Base-by-base conservation (phyloP, 1,140 invertebrate species). In the Heliconius hewitsoni region DNA sequence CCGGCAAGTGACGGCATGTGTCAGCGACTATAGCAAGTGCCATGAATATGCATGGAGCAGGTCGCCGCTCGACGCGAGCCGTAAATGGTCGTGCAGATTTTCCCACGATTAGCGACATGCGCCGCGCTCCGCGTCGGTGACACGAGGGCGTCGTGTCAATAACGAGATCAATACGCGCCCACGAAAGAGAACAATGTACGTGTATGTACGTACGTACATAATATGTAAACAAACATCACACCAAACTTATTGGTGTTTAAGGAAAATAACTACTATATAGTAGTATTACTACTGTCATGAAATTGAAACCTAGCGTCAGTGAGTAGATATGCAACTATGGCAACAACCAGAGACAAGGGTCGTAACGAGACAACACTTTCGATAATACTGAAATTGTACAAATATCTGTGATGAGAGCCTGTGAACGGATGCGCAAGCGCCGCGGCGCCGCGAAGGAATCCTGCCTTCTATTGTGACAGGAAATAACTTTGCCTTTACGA, bases 371-470 rank as follows among this genome's bases (percentile, higher is more conserved):
- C 37, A 19, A 72, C 71, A 78, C 77, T 60, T 73, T 73, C 76
- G 52, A 78, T 73, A 76, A 50, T 30, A 66, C 74, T 34, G 52
- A 39, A 71, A 74, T 57, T 74, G 73, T 74, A 34, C 19, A 39
- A 39, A 76, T 71, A 13, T 71, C 39, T 71, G 42, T 37, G 75
- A 76, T 37, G 70, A 71, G 79, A 80, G 79, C 71, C 74, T 80
- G 79, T 72, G 79, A 80, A 76, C 79, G 79, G 79, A 80, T 73
- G 79, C 79, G 79, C 66, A 50, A 46, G 78, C 73, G 78, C 78
- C 72, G 76, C 77, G 70, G 73, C 73, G 27, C 23, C 57, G 74
- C 60, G n/a, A 30, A 23, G 50, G 74, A 72, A 77, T 77, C 57
- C 76, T 52, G 71, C 71, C 76, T 73, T 73, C 71, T 72, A 72